Evolutionary conservation across 2,113 vertebrate genomes (phyloP).

Genomic region (Engystomops pustulosus): DNA sequence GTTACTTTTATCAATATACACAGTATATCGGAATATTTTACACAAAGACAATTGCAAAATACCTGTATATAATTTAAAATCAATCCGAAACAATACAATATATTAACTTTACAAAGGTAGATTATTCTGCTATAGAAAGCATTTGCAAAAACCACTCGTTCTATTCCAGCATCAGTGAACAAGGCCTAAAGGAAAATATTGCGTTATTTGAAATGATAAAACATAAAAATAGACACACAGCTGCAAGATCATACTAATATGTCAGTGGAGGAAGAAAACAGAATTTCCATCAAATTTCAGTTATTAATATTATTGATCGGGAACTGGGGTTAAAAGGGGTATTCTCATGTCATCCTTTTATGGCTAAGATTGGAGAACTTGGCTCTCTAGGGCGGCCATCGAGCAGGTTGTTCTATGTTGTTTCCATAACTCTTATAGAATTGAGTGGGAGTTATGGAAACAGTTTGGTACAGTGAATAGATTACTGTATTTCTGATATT

Average conservation of each 20-base stretch:
- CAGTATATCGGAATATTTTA: constrained; percentile 19
- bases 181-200: constrained; percentile 85
- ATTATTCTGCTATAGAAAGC: constrained; percentile 80
- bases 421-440: too few relatives aligned
- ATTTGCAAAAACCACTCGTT: constrained; percentile 81
- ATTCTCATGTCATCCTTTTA: too few relatives aligned
- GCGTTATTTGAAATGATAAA: constrained; percentile 85
- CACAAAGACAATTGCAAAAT: constrained; percentile 67
- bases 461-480: too few relatives aligned
- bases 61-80: constrained; percentile 85
- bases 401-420: too few relatives aligned
- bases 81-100: constrained; percentile 84
- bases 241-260: background rate
- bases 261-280: background rate
- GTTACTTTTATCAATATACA: constrained; percentile 35
- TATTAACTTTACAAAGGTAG: constrained; percentile 89
- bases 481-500: too few relatives aligned
- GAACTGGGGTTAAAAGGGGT: too few relatives aligned
- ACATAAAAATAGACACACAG: constrained; percentile 72
- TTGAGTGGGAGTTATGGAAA: too few relatives aligned
- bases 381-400: too few relatives aligned
- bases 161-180: constrained; percentile 84
- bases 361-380: too few relatives aligned
- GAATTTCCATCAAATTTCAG: background rate
- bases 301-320: background rate